Conservation (phyloP, 37 sponge, comb jelly and placozoan genomes). For the Lycopodina hypogea region DNA sequence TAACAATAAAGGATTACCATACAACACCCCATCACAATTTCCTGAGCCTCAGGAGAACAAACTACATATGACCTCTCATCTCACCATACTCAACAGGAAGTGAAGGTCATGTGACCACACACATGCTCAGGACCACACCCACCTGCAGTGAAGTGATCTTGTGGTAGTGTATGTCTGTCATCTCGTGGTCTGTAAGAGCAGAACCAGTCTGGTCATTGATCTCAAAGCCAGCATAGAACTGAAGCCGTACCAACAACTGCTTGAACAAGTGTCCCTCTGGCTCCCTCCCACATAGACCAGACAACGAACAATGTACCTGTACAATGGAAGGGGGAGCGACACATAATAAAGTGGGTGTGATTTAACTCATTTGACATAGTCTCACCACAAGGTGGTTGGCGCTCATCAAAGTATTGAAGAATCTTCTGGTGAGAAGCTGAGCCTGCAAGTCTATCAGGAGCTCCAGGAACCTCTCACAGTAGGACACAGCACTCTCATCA, state of each 20-base stretch:
- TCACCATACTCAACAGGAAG: too few relatives aligned
- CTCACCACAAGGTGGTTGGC: slow-evolving; percentile 78
- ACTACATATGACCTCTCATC: too few relatives aligned
- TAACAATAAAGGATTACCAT: too few relatives aligned
- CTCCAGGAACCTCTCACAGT: slow-evolving; percentile 92
- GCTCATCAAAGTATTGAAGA: slow-evolving; percentile 93
- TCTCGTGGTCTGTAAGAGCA: slow-evolving; percentile 83
- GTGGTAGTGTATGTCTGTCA: slow-evolving; percentile 80
- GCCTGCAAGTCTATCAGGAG: slow-evolving; percentile 90
- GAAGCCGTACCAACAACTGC: slow-evolving; percentile 83
- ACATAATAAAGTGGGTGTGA: neutral
- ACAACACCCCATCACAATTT: neutral
- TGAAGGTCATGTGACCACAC: neutral
- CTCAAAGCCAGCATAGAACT: slow-evolving; percentile 94
- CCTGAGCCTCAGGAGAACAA: too few relatives aligned
- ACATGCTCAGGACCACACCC: neutral
- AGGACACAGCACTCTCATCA: slow-evolving; percentile 55
- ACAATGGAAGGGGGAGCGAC: neutral
- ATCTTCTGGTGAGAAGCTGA: slow-evolving; percentile 88
- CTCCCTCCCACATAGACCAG: slow-evolving; percentile 45
- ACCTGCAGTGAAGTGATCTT: slow-evolving; percentile 73
- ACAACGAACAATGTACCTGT: slow-evolving; percentile 65
- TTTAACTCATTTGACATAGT: neutral
- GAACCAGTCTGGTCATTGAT: slow-evolving; percentile 82
- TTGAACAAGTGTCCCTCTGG: slow-evolving; percentile 88